These are phyloP conservation scores for Doryteuthis pealeii DNA, from an alignment of 1,140 invertebrate genomes.

Conservation along the genomic window DNA sequence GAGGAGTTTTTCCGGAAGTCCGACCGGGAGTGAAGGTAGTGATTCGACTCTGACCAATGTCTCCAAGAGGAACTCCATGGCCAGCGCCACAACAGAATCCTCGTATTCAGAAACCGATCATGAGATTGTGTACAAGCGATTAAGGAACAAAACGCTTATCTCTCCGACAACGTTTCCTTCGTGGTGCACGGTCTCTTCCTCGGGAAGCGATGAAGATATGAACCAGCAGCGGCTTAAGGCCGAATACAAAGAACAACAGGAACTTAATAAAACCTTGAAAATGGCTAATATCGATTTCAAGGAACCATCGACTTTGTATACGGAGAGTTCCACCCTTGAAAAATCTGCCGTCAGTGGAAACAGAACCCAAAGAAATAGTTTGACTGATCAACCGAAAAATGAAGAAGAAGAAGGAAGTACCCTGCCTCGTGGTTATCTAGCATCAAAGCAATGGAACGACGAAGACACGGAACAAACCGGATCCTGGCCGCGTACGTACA, in stretches of 20 bases:
- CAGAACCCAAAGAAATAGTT: no score
- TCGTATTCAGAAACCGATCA: constrained; percentile 50
- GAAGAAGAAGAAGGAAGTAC: constrained; percentile 11
- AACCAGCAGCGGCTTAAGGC: background rate
- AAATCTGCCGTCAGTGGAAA: background rate
- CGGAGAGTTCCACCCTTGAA: background rate
- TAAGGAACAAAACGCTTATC: constrained; percentile 40
- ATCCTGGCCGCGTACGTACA: constrained; percentile 48
- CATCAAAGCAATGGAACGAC: constrained; percentile 22
- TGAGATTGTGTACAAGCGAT: constrained; percentile 39
- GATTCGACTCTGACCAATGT: background rate
- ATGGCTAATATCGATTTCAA: background rate
- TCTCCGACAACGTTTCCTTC: constrained; percentile 36
- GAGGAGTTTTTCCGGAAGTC: background rate
- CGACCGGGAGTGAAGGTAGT: constrained; percentile 5
- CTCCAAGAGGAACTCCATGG: constrained; percentile 17
- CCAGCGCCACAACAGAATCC: constrained; percentile 42
- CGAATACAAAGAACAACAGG: no score
- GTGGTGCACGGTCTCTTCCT: constrained; percentile 32
- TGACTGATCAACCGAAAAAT: background rate
- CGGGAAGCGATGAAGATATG: constrained; percentile 41
- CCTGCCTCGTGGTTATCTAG: constrained; percentile 17
- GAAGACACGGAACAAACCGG: constrained; percentile 30
- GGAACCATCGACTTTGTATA: background rate
- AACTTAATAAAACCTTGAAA: background rate